Percentiles rank a stretch among this genome's conserved stretches.
Evolutionary conservation across 2,888 invertebrate genomes (phyloP).

Genomic region (Glaucopsyche alexis): DNA sequence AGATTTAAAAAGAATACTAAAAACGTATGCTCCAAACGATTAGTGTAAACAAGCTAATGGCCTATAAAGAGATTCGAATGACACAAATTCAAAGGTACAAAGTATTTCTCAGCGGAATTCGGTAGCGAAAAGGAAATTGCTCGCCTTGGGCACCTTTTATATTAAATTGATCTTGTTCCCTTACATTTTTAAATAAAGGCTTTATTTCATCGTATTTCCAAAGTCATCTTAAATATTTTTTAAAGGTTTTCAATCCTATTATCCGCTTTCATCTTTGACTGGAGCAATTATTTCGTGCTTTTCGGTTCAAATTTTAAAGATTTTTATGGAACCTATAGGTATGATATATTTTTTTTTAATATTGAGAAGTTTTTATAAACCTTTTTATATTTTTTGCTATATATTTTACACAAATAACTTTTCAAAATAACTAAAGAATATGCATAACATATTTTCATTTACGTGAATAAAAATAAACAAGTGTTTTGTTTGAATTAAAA

Average conservation of each 20-base stretch:
- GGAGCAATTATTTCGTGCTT: conserved; percentile 29
- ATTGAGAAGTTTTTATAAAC: too few species aligned
- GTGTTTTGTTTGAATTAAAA: not conserved
- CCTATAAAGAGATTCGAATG: conserved; percentile 46
- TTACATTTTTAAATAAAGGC: conserved; percentile 39
- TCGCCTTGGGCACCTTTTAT: conserved; percentile 56
- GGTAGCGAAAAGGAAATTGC: conserved; percentile 63
- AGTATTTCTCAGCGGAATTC: conserved; percentile 49
- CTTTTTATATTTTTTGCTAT: not conserved
- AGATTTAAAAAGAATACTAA: not conserved
- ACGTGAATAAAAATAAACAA: not conserved
- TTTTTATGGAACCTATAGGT: not conserved
- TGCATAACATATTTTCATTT: too few species aligned
- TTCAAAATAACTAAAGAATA: too few species aligned
- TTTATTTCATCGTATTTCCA: conserved; percentile 31
- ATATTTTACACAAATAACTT: too few species aligned
- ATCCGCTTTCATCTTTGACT: conserved; percentile 25
- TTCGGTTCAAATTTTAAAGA: conserved; percentile 33
- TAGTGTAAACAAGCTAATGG: conserved; percentile 50
- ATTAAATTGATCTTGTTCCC: conserved; percentile 43
- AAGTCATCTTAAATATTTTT: conserved; percentile 34
- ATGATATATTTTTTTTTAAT: not conserved
- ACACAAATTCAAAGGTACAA: conserved; percentile 61
- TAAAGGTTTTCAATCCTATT: conserved; percentile 37
- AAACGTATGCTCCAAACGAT: conserved; percentile 1